A percentile compares a stretch with the other conserved stretches of the same genome.
Conservation (phyloP, 2,797 vertebrate species). For the Chelon auratus region DNA sequence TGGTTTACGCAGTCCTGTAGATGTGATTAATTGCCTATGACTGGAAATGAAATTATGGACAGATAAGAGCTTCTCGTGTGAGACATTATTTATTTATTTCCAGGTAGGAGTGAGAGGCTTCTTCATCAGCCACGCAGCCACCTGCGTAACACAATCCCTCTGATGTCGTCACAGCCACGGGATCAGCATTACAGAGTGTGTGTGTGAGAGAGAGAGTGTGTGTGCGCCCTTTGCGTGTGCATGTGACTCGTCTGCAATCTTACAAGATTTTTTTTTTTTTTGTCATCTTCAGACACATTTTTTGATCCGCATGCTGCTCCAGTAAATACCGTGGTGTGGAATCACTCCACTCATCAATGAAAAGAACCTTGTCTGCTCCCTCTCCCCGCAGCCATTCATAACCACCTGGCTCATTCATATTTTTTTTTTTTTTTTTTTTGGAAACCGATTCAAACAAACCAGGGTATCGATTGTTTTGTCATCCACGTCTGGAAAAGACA, state of each 20-base stretch:
- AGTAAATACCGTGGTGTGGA: constrained; percentile 24
- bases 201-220: constrained; percentile 5
- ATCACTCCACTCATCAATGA: constrained; percentile 75
- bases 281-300: constrained; percentile 13
- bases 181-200: constrained; percentile 47
- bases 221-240: neutral
- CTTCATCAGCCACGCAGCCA: constrained; percentile 29
- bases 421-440: constrained; percentile 25
- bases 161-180: constrained; percentile 62
- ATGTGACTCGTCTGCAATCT: neutral
- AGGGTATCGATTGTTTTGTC: neutral
- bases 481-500: neutral
- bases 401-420: constrained; percentile 80
- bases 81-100: constrained; percentile 25
- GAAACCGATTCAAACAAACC: constrained; percentile 46
- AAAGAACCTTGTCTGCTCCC: constrained; percentile 47
- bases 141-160: constrained; percentile 59
- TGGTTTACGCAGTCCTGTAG: constrained; percentile 39
- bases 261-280: constrained; percentile 15
- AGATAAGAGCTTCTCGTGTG: neutral
- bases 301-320: constrained; percentile 3
- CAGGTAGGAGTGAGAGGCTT: constrained; percentile 23
- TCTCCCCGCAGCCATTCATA: constrained; percentile 78
- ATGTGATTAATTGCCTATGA: constrained; percentile 14
- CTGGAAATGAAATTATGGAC: constrained; percentile 1